These are phyloP conservation scores for Isotomurus palustris DNA, from an alignment of 2,888 invertebrate species.

Conservation along the genomic window DNA sequence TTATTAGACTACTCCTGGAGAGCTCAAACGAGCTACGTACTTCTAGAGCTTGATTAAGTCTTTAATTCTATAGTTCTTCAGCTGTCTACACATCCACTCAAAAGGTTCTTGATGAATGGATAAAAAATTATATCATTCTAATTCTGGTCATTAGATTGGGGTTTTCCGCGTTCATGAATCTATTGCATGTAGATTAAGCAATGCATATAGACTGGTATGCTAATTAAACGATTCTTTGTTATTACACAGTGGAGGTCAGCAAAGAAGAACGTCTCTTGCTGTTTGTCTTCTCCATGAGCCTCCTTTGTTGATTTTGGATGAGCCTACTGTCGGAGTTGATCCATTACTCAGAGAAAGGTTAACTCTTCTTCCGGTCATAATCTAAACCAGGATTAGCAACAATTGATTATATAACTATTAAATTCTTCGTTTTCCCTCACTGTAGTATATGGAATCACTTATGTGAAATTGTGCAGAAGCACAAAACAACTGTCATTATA, in stretches of 20 bases:
- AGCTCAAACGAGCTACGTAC: too few species aligned
- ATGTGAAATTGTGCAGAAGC: not conserved
- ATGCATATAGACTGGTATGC: not conserved
- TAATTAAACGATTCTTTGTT: not conserved
- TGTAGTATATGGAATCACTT: constrained; percentile 11
- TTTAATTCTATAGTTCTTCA: too few species aligned
- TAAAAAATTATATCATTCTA: not conserved
- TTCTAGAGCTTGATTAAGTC: too few species aligned
- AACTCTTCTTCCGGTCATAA: constrained; percentile 47
- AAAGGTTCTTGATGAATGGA: not conserved
- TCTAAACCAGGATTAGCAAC: too few species aligned
- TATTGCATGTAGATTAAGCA: not conserved
- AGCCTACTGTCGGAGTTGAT: constrained; percentile 80
- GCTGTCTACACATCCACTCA: not conserved
- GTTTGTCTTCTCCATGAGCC: constrained; percentile 91
- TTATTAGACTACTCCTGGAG: too few species aligned
- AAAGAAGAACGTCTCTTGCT: constrained; percentile 70
- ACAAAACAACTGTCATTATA: constrained; percentile 9
- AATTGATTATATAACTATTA: too few species aligned
- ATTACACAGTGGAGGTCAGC: constrained; percentile 73
- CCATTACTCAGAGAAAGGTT: constrained; percentile 79
- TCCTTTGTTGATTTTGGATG: constrained; percentile 80
- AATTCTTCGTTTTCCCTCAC: not conserved
- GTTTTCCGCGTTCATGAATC: too few species aligned
- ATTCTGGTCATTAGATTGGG: too few species aligned